A percentile compares a stretch with the other conserved stretches of the same genome.
Conservation (phyloP, 1,140 invertebrate genomes). For the Mesaphorura yosii region DNA sequence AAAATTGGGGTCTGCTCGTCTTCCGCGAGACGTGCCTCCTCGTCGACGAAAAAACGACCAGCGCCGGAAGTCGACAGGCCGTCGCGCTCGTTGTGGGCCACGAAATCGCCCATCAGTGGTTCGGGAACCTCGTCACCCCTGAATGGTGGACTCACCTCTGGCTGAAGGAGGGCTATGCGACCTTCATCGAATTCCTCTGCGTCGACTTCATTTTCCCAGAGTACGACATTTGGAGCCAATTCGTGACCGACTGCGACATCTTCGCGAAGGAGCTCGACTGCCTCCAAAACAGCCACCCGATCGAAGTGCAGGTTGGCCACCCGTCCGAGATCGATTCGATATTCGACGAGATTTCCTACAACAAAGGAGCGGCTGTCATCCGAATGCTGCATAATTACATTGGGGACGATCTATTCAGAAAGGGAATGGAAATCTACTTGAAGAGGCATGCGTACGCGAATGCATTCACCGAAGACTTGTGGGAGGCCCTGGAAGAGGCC, state of each 20-base stretch:
- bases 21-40: constrained; percentile 72
- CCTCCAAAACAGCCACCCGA: constrained; percentile 78
- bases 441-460: constrained; percentile 78
- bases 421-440: constrained; percentile 87
- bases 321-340: constrained; percentile 88
- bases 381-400: constrained; percentile 94
- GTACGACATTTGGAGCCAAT: constrained; percentile 60
- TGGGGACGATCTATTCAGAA: constrained; percentile 85
- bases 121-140: constrained; percentile 83
- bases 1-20: constrained; percentile 49
- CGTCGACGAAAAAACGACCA: constrained; percentile 72
- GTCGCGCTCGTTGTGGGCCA: constrained; percentile 78
- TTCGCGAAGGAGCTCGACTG: constrained; percentile 76
- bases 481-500: constrained; percentile 75
- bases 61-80: constrained; percentile 66
- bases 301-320: constrained; percentile 74
- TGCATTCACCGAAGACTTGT: constrained; percentile 88
- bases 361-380: constrained; percentile 79
- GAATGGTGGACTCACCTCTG: constrained; percentile 61
- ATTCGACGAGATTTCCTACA: constrained; percentile 91
- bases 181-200: constrained; percentile 78
- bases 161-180: constrained; percentile 88
- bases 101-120: constrained; percentile 79
- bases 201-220: constrained; percentile 76
- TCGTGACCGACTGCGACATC: constrained; percentile 70